Percentiles rank a stretch among this genome's conserved stretches.
Evolutionary conservation across 2,797 vertebrate species (phyloP).

Genomic region (Enteromius mattozi): DNA sequence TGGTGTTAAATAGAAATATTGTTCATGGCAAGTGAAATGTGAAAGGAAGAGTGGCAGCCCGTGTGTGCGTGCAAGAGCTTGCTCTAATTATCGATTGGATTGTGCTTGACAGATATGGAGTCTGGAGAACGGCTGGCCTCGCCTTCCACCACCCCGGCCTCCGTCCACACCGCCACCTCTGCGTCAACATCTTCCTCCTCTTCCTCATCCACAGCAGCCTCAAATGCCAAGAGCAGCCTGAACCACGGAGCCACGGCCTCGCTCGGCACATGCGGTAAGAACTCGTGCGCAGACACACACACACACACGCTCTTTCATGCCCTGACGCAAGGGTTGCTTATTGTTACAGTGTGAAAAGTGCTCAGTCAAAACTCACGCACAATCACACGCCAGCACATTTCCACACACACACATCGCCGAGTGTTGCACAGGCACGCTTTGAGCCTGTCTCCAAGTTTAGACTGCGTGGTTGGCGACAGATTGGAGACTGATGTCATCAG

Average conservation of each 20-base stretch:
- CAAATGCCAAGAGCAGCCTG: constrained; percentile 88
- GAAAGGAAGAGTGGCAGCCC: constrained; percentile 80
- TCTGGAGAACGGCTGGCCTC: constrained; percentile 85
- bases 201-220: constrained; percentile 80
- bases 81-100: constrained; percentile 64
- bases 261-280: constrained; percentile 88
- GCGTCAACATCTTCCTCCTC: constrained; percentile 70
- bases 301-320: constrained; percentile 39
- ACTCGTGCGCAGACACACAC: constrained; percentile 21
- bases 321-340: constrained; percentile 52
- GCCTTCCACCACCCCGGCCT: constrained; percentile 85
- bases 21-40: constrained; percentile 84
- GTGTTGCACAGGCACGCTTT: background rate
- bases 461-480: constrained; percentile 27
- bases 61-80: constrained; percentile 61
- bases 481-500: constrained; percentile 37
- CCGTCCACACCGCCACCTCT: constrained; percentile 85
- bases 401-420: constrained; percentile 16
- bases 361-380: constrained; percentile 48
- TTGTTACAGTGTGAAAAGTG: constrained; percentile 42
- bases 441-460: constrained; percentile 24
- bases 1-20: constrained; percentile 84
- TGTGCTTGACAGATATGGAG: constrained; percentile 83
- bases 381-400: constrained; percentile 39
- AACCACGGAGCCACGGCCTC: constrained; percentile 81